These are phyloP conservation scores for Nomada lathburiana DNA, from an alignment of 2,888 invertebrate genomes.

Conservation along the genomic window DNA sequence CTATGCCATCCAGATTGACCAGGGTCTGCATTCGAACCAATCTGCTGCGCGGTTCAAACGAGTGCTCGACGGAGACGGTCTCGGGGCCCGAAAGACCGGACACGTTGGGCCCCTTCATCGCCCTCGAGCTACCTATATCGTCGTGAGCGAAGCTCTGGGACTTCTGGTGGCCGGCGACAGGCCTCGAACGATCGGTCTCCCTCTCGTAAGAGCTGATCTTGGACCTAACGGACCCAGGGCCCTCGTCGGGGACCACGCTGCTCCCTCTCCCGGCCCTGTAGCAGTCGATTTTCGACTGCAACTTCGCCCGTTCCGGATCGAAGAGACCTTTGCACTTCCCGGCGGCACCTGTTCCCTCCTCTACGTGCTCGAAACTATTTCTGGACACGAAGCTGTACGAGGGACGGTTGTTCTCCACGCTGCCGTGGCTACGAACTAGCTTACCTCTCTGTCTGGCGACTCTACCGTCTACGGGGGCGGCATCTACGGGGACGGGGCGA, in stretches of 20 bases:
- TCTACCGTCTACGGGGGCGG: slow-evolving; percentile 72
- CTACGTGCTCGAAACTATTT: slow-evolving; percentile 68
- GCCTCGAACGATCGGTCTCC: neutral
- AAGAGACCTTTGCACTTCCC: slow-evolving; percentile 28
- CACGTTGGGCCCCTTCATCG: neutral
- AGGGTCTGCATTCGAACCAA: slow-evolving; percentile 63
- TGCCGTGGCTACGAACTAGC: slow-evolving; percentile 77
- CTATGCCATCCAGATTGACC: slow-evolving; percentile 34
- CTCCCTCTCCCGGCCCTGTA: neutral
- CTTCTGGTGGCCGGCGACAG: slow-evolving; percentile 26
- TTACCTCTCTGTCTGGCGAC: slow-evolving; percentile 80
- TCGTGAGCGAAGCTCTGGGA: slow-evolving; percentile 50
- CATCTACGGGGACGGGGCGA: slow-evolving; percentile 45
- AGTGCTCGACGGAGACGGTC: neutral
- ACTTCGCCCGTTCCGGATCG: slow-evolving; percentile 53
- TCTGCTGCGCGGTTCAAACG: slow-evolving; percentile 9
- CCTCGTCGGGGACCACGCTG: neutral
- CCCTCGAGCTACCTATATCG: neutral
- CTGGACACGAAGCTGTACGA: slow-evolving; percentile 76
- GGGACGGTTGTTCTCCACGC: slow-evolving; percentile 66
- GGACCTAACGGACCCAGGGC: neutral
- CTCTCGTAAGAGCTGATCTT: neutral
- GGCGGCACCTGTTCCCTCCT: slow-evolving; percentile 43
- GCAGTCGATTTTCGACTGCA: slow-evolving; percentile 52
- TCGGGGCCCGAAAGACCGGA: neutral